Conservation (phyloP, 2,113 vertebrate genomes). For the Percina caprodes region DNA sequence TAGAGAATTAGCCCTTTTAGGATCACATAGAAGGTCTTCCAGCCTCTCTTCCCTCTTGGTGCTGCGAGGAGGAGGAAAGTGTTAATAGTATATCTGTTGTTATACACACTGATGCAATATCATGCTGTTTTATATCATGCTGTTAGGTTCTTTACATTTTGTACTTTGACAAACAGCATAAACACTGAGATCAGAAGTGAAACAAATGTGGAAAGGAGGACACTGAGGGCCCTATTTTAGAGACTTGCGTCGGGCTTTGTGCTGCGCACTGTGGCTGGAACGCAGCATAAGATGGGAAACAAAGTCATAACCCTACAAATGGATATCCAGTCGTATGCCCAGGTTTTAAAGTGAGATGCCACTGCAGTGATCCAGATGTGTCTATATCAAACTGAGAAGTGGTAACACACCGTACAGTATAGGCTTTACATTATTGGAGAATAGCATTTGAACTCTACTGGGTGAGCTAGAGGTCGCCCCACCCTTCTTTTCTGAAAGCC, state of each 20-base stretch:
- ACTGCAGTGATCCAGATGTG: neutral
- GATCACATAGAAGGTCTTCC: conserved; percentile 96
- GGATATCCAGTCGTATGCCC: neutral
- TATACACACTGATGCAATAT: neutral
- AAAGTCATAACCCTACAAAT: neutral
- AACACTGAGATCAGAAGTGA: too few relatives aligned
- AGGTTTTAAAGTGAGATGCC: neutral
- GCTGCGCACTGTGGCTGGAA: too few relatives aligned
- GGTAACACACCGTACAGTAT: neutral
- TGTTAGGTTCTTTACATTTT: too few relatives aligned
- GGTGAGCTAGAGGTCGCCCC: too few relatives aligned
- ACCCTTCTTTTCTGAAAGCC: too few relatives aligned
- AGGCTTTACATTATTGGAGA: neutral
- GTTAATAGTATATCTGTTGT: neutral
- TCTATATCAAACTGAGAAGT: neutral
- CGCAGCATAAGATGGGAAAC: too few relatives aligned
- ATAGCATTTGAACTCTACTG: neutral
- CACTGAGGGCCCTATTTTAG: too few relatives aligned
- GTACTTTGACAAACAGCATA: too few relatives aligned
- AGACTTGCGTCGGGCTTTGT: too few relatives aligned
- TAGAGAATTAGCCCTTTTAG: conserved; percentile 98
- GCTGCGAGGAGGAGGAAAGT: conserved; percentile 79
- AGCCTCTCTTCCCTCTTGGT: conserved; percentile 94
- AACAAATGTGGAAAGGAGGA: too few relatives aligned
- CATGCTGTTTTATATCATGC: neutral